phyloP scores from a whole-genome alignment of 1,140 invertebrate species.

The Leptinotarsa lineolata region DNA sequence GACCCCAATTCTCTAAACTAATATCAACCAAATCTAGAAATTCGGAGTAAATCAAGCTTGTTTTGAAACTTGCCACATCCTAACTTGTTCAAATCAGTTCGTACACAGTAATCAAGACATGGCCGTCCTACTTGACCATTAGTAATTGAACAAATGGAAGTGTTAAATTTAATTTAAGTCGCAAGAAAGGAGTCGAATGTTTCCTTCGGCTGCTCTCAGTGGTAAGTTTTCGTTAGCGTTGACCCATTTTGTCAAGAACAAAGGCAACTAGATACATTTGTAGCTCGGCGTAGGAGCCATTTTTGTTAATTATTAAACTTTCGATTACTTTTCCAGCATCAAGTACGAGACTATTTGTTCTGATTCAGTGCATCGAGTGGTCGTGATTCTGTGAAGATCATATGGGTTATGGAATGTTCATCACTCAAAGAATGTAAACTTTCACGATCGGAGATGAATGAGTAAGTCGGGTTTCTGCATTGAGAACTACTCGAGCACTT shows the following conservation, averaged over 20 bases:
- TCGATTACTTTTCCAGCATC: not conserved
- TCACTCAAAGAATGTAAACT: no score
- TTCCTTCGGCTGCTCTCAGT: not conserved
- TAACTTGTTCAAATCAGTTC: not conserved
- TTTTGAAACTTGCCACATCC: not conserved
- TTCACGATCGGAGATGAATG: no score
- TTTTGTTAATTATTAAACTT: conserved; percentile 11
- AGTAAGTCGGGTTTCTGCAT: no score
- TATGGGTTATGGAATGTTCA: not conserved
- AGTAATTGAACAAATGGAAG: conserved; percentile 19
- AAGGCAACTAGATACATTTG: not conserved
- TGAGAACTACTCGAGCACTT: no score
- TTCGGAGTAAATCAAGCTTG: not conserved
- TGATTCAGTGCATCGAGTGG: not conserved
- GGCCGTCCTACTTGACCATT: conserved; percentile 21
- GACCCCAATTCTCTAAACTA: no score
- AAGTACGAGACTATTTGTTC: not conserved
- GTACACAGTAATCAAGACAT: conserved; percentile 20
- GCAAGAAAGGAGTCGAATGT: conserved; percentile 10
- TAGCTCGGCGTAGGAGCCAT: not conserved
- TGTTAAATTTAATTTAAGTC: conserved; percentile 14
- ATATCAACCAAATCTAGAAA: conserved; percentile 7
- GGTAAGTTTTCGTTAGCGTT: not conserved
- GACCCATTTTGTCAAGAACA: not conserved
- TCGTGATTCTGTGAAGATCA: not conserved